Base-by-base conservation (phyloP, 2,113 vertebrate genomes). In the Daboia siamensis region DNA sequence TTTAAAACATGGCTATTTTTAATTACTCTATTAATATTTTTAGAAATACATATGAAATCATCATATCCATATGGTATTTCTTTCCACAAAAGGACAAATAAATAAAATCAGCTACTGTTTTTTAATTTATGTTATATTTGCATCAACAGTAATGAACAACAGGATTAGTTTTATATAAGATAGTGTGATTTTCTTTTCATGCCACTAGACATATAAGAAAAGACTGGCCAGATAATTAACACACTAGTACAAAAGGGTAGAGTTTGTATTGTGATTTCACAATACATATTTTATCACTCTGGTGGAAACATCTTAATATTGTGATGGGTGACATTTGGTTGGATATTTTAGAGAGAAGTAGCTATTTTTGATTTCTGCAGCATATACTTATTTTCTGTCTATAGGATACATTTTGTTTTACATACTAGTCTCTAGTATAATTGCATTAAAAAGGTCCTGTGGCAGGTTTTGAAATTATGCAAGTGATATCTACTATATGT, bases 1-100 rank as follows among this genome's bases (percentile, higher is more conserved):
- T 91, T 59, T 86, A 86, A 59, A 86, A 11, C 13, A 26, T 61
- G 20, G 55, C 64, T 91, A 87, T 91, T 91, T 91, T 91, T 52
- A 91, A 91, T 33, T 17, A 52, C 10, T 91, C 84, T 91, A 52
- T 91, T 86, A 87, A 91, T 91, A 87, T 52, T 86, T 80, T 87
- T 87, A 91, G 61, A 46, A 61, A n/a, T 91, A 87, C 29, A 33
- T 87, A 91, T 61, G 56, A 87, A 23, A 87, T 64, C 56, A 91
- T 87, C 56, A 52, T 87, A 57, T 52, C 84, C 84, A 91, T 91
- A 87, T 91, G 84, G 56, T 46, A 91, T 61, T 61, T 39, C 56
- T 91, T 91, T 87, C 26, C 26, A 39, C 69, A 87, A 23, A 8
- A 15, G 80, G 46, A 48, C 21, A 26, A 9, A 88, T 87, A 46